A percentile compares a stretch with the other conserved stretches of the same genome.
Conservation (phyloP, 2,888 invertebrate species). For the Copidosoma aretas region DNA sequence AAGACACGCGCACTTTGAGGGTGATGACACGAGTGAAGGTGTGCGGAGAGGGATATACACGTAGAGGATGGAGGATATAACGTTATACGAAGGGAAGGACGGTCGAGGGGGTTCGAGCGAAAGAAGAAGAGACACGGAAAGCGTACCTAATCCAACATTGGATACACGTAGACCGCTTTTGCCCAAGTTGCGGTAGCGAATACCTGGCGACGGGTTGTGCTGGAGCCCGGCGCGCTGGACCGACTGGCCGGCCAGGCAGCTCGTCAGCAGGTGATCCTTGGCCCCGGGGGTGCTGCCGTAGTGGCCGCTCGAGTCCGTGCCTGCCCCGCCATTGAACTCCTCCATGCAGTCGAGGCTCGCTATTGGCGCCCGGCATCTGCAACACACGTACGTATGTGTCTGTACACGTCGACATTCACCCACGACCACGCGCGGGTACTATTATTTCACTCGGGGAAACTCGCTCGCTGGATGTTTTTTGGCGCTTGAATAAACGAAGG, state of each 20-base stretch:
- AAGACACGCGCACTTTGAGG: background rate
- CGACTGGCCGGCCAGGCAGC: conserved; percentile 62
- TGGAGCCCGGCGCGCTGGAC: conserved; percentile 11
- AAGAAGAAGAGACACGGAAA: conserved; percentile 26
- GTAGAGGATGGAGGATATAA: too few species aligned
- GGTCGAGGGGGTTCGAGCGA: conserved; percentile 19
- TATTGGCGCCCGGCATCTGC: conserved; percentile 89
- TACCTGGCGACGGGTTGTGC: conserved; percentile 75
- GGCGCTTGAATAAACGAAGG: too few species aligned
- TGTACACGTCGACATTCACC: too few species aligned
- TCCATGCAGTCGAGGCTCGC: conserved; percentile 94
- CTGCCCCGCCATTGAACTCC: conserved; percentile 80
- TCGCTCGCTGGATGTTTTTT: too few species aligned
- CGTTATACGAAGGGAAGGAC: conserved; percentile 12
- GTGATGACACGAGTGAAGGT: background rate
- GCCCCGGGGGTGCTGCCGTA: conserved; percentile 63
- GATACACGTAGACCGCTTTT: conserved; percentile 95
- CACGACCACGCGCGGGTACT: too few species aligned
- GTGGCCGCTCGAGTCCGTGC: conserved; percentile 62
- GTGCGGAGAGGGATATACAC: background rate
- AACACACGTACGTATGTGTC: conserved; percentile 34
- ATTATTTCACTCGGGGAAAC: too few species aligned
- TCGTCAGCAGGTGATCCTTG: conserved; percentile 67
- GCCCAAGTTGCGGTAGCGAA: conserved; percentile 91
- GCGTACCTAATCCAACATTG: conserved; percentile 84